These are phyloP conservation scores for Patella pellucida DNA, from an alignment of 2,888 invertebrate species.

Conservation along the genomic window DNA sequence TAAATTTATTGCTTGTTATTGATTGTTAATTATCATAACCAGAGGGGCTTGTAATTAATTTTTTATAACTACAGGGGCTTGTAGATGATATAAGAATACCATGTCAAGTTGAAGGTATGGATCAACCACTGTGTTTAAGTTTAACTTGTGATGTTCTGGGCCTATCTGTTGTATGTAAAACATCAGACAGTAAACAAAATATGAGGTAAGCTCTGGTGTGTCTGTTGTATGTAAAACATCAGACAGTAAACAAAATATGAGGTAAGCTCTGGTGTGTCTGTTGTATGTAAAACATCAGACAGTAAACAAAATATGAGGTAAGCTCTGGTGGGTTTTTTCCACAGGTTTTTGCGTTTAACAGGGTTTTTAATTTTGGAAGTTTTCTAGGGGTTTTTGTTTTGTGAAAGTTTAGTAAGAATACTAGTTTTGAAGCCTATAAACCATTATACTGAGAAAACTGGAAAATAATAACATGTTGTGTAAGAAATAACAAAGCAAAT, in stretches of 20 bases:
- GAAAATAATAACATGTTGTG: too few relatives aligned
- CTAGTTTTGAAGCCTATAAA: too few relatives aligned
- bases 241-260: constrained; percentile 35
- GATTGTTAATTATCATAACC: too few relatives aligned
- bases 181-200: constrained; percentile 42
- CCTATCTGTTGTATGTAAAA: constrained; percentile 57
- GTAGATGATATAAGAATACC: constrained; percentile 62
- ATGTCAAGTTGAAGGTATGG: constrained; percentile 64
- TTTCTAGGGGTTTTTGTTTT: too few relatives aligned
- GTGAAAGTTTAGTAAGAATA: too few relatives aligned
- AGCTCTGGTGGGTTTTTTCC: too few relatives aligned
- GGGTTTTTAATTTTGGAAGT: too few relatives aligned
- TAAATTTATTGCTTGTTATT: too few relatives aligned
- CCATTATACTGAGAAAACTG: too few relatives aligned
- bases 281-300: constrained; percentile 53
- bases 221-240: constrained; percentile 57
- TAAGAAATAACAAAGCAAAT: too few relatives aligned
- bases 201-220: constrained; percentile 34
- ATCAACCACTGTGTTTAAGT: constrained; percentile 56
- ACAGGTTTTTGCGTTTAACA: background rate
- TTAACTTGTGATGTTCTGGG: constrained; percentile 62
- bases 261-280: constrained; percentile 42
- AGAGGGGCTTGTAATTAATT: constrained; percentile 15
- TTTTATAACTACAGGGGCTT: constrained; percentile 48
- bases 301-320: constrained; percentile 40